Evolutionary conservation across 1,140 invertebrate genomes (phyloP).

Genomic region (Hyles vespertilio): DNA sequence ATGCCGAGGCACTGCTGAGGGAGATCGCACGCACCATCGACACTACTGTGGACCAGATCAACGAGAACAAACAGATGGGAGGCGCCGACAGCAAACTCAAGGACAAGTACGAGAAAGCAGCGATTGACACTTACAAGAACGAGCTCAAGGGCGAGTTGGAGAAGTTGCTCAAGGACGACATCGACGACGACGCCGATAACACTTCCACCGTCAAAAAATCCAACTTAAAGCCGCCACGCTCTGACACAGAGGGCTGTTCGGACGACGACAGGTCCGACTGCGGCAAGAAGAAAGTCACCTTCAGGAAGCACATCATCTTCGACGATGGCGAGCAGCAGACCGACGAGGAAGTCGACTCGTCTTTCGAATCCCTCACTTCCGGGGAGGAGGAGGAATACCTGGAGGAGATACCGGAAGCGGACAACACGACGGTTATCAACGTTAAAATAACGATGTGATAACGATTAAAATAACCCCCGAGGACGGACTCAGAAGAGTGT

Average conservation of each 20-base stretch:
- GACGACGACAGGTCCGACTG: conserved; percentile 64
- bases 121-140: conserved; percentile 43
- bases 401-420: conserved; percentile 44
- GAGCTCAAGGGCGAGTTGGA: conserved; percentile 53
- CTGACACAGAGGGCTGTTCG: conserved; percentile 57
- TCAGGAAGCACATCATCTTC: conserved; percentile 61
- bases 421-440: conserved; percentile 47
- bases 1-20: conserved; percentile 53
- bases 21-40: conserved; percentile 63
- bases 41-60: conserved; percentile 51
- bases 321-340: conserved; percentile 67
- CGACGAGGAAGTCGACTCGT: conserved; percentile 58
- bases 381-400: conserved; percentile 62
- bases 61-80: conserved; percentile 55
- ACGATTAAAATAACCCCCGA: conserved; percentile 30
- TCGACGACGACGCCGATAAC: conserved; percentile 34
- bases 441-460: conserved; percentile 38
- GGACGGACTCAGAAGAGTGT: conserved; percentile 48
- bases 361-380: conserved; percentile 64
- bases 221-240: conserved; percentile 61
- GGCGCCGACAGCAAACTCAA: conserved; percentile 45
- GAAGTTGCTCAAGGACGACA: conserved; percentile 37
- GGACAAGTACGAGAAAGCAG: conserved; percentile 39
- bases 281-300: conserved; percentile 60
- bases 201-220: conserved; percentile 49